Evolutionary conservation across 37 sponge, comb jelly and placozoan genomes (phyloP), one percentile per base, ranked within the genome.

Genomic region (Beroe ovata): DNA sequence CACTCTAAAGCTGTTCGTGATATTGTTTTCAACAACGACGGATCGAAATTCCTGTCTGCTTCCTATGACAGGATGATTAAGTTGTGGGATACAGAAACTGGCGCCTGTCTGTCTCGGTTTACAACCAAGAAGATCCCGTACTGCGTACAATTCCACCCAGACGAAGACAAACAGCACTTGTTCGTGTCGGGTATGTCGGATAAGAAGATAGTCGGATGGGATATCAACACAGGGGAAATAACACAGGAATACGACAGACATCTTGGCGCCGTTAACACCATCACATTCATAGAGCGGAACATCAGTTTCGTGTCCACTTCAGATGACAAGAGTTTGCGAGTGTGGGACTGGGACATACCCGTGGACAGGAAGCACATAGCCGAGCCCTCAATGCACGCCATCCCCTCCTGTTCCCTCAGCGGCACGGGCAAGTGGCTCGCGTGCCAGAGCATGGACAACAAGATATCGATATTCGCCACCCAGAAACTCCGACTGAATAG

Each of bases 331-430:
- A 95, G 95, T 60, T 54, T 97, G 25, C 90, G 99, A 28, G 99
- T 97, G 25, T 97, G 99, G 99, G 99, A 97, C 39, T 97, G 99
- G 99, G 99, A 97, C 60, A 94, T 94, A 23, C 99, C 99, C 1
- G 94, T 97, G 36, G 99, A 97, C 60, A 93, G 94, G 93, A 97
- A 97, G 91, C 95, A 94, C 89, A 92, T 97, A n/a, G 95, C 96
- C 23, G 99, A 97, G 71, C 99, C 99, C 25, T 89, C 91, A 71
- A 95, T 97, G 95, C 99, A 97, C 88, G 92, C 96, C 8, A 93
- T 97, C 93, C 96, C 99, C 54, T 64, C 93, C 14, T 94, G 94
- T 1, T 93, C 96, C 19, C 60, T 93, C 0, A 91, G 91, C 32
- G 94, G 93, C 22, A 93, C 88, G 89, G 98, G 94, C 8, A 95